phyloP scores from a whole-genome alignment of 2,888 invertebrate species.

The Cheilosia variabilis region DNA sequence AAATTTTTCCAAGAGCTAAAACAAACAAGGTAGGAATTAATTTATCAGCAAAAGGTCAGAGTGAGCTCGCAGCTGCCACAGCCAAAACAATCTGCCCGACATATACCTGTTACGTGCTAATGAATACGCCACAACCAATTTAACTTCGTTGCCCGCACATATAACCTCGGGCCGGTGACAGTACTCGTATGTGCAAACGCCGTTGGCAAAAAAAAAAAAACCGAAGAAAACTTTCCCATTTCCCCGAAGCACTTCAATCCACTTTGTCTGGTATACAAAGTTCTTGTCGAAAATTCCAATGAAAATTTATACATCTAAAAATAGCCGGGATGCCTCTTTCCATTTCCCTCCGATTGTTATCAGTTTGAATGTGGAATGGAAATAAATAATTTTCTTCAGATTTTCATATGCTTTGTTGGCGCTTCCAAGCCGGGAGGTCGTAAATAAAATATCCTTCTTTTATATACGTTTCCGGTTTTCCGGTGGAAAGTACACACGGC shows the following conservation, averaged over 20 bases:
- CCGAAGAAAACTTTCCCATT: conserved; percentile 14
- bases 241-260: conserved; percentile 20
- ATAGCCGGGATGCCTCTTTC: conserved; percentile 23
- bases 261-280: conserved; percentile 8
- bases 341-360: background rate
- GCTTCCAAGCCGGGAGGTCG: conserved; percentile 3
- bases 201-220: background rate
- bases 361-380: conserved; percentile 11
- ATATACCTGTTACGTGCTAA: conserved; percentile 34
- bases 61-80: background rate
- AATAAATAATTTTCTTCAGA: conserved; percentile 4
- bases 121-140: conserved; percentile 10
- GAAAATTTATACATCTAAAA: conserved; percentile 41
- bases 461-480: conserved; percentile 15
- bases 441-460: conserved; percentile 35
- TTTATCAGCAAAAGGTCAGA: conserved; percentile 2
- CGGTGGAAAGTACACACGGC: background rate
- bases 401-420: background rate
- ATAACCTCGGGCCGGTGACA: background rate
- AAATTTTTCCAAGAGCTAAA: background rate
- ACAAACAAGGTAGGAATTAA: background rate
- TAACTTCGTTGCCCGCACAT: background rate
- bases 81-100: background rate
- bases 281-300: conserved; percentile 24
- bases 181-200: background rate